Evolutionary conservation across 2,888 invertebrate genomes (phyloP), one percentile per base, ranked within the genome.

Genomic region (Craniophora ligustri): DNA sequence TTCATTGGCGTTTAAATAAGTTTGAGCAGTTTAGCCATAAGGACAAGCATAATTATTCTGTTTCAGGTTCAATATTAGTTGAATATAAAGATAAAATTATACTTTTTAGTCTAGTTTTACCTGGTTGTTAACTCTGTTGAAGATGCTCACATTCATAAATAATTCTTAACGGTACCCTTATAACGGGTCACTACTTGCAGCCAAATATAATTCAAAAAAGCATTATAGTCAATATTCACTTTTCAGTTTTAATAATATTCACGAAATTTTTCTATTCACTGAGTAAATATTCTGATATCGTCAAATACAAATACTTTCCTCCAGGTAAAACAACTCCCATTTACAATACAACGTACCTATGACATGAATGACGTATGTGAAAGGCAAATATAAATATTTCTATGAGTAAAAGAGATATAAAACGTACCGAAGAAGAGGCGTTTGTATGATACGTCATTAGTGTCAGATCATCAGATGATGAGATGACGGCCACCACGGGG

Each of bases 121-220:
- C 95, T 96, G 96, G 85, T 95, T 94, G 92, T 96, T 96, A 88
- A 96, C 96, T 94, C 96, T 95, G 86, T 96, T 96, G 86, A 96
- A 96, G 84, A 96, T 95, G 92, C 96, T 96, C 94, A 96, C 96
- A 96, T 96, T 96, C 96, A 96, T 96, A 95, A 85, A 91, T 90
- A 86, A 73, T 87, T 79, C 79, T 76, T 89, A 89, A 89, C 89
- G 88, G 89, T 88, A 82, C 77, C 72, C 70, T 79, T 68, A 39
- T 58, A 69, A 72, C 63, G 67, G 74, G 64, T 68, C 74, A 67
- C 71, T 49, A 44, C 44, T 53, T 51, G 53, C 50, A 55, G 46
- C 40, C 49, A 56, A 62, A 46, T 55, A 32, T 28, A 44, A 58
- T 41, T 59, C 34, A 62, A 26, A 45, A 44, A 46, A 41, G 14